phyloP scores from a whole-genome alignment of 2,797 vertebrate species.

The Sardinella longiceps region DNA sequence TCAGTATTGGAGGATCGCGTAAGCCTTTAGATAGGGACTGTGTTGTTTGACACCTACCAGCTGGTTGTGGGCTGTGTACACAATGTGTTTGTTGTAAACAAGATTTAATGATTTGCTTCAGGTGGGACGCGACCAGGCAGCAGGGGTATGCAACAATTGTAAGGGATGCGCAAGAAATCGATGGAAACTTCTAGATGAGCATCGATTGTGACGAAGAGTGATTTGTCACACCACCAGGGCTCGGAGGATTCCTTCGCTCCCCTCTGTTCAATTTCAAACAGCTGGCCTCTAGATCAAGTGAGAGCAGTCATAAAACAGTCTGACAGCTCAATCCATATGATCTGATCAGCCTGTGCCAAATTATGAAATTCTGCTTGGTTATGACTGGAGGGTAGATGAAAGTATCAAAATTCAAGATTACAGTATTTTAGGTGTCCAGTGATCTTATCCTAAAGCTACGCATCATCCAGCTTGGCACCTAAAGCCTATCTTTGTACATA shows the following conservation, averaged over 20 bases:
- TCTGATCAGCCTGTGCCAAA: not conserved
- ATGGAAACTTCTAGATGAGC: not conserved
- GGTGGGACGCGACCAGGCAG: not conserved
- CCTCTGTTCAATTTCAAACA: not conserved
- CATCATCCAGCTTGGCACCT: not conserved
- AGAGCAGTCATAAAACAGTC: not conserved
- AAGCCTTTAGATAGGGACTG: not conserved
- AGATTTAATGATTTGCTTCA: not conserved
- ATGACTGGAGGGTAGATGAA: not conserved
- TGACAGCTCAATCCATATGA: not conserved
- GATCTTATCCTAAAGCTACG: not conserved
- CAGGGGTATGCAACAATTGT: not conserved
- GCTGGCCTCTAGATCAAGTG: not conserved
- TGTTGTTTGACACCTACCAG: not conserved
- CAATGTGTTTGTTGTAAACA: not conserved
- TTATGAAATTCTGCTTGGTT: slow-evolving; percentile 13
- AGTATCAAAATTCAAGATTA: not conserved
- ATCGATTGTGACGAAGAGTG: not conserved
- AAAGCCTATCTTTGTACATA: not conserved
- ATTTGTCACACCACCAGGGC: not conserved
- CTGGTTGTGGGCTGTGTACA: not conserved
- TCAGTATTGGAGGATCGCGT: not conserved
- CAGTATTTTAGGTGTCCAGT: not conserved
- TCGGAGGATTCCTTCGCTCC: not conserved
- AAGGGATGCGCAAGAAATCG: not conserved